These are phyloP conservation scores for Sebastes jordani DNA, from an alignment of 2,797 vertebrate genomes.

Conservation along the genomic window DNA sequence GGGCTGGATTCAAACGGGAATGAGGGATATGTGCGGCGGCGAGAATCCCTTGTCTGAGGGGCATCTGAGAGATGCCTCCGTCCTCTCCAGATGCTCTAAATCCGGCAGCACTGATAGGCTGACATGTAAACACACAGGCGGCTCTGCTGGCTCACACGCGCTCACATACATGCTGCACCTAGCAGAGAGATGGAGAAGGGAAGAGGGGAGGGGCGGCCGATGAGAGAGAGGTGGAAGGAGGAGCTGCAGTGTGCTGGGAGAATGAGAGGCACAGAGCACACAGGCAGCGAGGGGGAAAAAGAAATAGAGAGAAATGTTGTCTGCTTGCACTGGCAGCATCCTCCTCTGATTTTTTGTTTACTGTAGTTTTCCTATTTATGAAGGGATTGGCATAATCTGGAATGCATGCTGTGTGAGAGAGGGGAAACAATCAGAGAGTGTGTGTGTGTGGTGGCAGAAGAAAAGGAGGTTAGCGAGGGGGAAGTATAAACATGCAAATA, in stretches of 20 bases:
- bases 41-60: constrained; percentile 67
- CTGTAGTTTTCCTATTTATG: constrained; percentile 29
- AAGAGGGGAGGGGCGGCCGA: constrained; percentile 69
- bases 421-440: background rate
- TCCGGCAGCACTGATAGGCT: constrained; percentile 75
- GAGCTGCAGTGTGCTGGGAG: constrained; percentile 79
- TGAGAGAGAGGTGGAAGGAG: constrained; percentile 76
- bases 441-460: background rate
- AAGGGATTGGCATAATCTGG: constrained; percentile 7
- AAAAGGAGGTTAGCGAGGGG: constrained; percentile 34
- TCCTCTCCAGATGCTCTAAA: constrained; percentile 77
- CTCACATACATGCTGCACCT: constrained; percentile 81
- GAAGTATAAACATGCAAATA: constrained; percentile 37
- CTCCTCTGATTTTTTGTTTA: constrained; percentile 44
- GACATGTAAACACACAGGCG: constrained; percentile 78
- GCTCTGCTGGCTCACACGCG: constrained; percentile 73
- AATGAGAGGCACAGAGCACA: constrained; percentile 61
- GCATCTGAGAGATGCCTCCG: constrained; percentile 72
- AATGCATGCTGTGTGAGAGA: background rate
- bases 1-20: constrained; percentile 43
- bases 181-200: constrained; percentile 66
- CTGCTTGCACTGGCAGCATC: constrained; percentile 51
- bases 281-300: constrained; percentile 50
- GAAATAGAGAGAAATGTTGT: constrained; percentile 59
- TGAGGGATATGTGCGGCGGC: constrained; percentile 35